phyloP scores from a whole-genome alignment of 2,113 vertebrate genomes.

The Willisornis vidua region DNA sequence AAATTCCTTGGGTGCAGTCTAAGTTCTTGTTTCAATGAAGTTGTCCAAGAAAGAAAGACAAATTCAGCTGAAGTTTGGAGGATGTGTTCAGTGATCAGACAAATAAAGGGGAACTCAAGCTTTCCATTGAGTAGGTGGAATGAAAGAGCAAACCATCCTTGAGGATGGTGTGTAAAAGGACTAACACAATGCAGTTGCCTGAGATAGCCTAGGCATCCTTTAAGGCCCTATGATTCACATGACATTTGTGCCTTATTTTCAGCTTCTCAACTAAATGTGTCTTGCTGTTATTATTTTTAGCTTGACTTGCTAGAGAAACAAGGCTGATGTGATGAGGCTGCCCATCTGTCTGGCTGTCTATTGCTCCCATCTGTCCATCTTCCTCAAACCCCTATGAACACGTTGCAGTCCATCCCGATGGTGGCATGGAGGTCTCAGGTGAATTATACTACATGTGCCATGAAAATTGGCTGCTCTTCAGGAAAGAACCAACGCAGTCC shows the following conservation, averaged over 20 bases:
- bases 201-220: constrained; percentile 3
- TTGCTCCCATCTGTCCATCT: not conserved
- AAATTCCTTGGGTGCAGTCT: not conserved
- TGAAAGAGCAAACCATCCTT: constrained; percentile 28
- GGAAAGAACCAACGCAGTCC: rapidly evolving
- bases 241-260: constrained; percentile 34
- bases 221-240: constrained; percentile 30
- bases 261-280: not conserved
- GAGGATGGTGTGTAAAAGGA: not conserved
- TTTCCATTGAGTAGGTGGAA: constrained; percentile 10
- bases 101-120: not conserved
- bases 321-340: not conserved
- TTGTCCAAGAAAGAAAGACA: not conserved
- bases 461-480: not conserved
- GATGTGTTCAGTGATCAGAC: not conserved
- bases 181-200: not conserved
- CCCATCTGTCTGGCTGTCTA: not conserved
- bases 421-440: not conserved
- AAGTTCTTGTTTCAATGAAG: not conserved
- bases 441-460: not conserved
- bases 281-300: constrained; percentile 23
- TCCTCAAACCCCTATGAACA: not conserved
- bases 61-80: not conserved
- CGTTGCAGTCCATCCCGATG: not conserved
- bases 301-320: not conserved